phyloP scores from a whole-genome alignment of 2,113 vertebrate species.

The Sturnus vulgaris region DNA sequence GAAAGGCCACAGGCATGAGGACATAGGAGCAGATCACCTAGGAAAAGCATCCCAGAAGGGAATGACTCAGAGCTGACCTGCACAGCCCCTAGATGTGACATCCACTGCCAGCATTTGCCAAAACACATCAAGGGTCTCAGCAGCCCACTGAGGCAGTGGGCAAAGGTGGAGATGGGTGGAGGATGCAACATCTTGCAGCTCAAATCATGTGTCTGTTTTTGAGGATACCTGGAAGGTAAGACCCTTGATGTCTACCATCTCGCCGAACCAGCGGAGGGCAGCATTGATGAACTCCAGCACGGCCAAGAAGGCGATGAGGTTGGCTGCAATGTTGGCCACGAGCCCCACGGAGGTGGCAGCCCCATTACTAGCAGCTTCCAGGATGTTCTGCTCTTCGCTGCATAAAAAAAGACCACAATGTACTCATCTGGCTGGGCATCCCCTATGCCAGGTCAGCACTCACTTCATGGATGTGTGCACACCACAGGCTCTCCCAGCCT shows the following conservation, averaged over 20 bases:
- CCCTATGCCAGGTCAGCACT: not conserved
- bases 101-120: not conserved
- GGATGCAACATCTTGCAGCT: not conserved
- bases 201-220: not conserved
- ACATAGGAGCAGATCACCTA: constrained; percentile 91
- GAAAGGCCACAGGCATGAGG: constrained; percentile 90
- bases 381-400: constrained; percentile 85
- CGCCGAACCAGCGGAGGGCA: constrained; percentile 83
- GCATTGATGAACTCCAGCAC: constrained; percentile 87
- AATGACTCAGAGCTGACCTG: not conserved
- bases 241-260: constrained; percentile 81
- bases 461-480: not conserved
- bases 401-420: not conserved
- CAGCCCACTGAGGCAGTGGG: not conserved
- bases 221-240: constrained; percentile 87
- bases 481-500: not conserved
- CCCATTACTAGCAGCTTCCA: constrained; percentile 89
- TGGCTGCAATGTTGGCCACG: constrained; percentile 87
- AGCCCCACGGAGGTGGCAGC: constrained; percentile 83
- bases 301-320: constrained; percentile 89
- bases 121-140: not conserved
- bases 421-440: not conserved
- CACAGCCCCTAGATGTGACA: not conserved
- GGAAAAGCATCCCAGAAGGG: not conserved
- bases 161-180: not conserved